Conservation (phyloP, 2,888 invertebrate genomes). For the Meteorus cinctellus region DNA sequence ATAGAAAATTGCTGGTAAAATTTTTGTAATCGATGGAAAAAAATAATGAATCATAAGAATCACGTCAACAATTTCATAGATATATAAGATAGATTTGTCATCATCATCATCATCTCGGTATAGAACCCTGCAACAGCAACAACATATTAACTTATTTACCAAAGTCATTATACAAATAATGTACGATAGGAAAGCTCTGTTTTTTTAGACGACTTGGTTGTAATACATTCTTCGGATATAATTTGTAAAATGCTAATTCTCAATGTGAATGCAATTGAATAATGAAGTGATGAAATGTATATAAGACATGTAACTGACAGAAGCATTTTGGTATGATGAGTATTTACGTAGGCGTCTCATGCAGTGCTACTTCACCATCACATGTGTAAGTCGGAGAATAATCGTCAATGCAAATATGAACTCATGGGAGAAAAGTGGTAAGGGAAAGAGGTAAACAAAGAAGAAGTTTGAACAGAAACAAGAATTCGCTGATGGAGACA, state of each 20-base stretch:
- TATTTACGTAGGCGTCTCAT: constrained; percentile 29
- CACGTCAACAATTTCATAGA: too few species aligned
- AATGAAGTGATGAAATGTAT: constrained; percentile 30
- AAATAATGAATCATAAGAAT: too few species aligned
- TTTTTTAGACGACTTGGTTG: constrained; percentile 9
- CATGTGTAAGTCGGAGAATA: background rate
- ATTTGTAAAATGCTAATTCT: constrained; percentile 19
- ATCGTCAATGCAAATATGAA: too few species aligned
- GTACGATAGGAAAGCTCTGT: background rate
- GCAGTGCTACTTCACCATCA: background rate
- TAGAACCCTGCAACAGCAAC: too few species aligned
- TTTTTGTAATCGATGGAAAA: too few species aligned
- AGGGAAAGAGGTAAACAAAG: too few species aligned
- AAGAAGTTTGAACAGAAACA: too few species aligned
- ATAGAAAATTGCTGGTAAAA: background rate
- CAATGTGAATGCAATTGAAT: constrained; percentile 25
- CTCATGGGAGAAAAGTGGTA: too few species aligned
- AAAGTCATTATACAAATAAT: background rate
- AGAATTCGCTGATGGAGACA: too few species aligned
- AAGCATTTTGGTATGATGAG: constrained; percentile 12
- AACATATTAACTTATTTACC: background rate
- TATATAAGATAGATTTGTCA: too few species aligned
- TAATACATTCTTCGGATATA: constrained; percentile 4
- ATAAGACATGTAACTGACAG: constrained; percentile 21
- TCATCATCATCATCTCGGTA: too few species aligned